Evolutionary conservation across 1,140 invertebrate species (phyloP).

Genomic region (Ctenoplectra terminalis): DNA sequence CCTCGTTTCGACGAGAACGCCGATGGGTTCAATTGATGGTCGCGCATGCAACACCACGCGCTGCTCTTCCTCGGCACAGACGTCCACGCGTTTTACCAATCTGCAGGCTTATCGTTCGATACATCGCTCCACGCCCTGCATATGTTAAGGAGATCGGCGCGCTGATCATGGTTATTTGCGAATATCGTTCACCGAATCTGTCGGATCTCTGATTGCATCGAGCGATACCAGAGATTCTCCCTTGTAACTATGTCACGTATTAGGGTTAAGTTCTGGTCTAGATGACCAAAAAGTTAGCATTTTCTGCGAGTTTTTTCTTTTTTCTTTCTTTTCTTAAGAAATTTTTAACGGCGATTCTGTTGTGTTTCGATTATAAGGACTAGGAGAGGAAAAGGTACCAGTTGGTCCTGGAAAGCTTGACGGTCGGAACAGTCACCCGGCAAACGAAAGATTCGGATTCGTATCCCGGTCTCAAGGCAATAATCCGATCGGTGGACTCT

Average conservation of each 20-base stretch:
- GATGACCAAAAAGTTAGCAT: too few species aligned
- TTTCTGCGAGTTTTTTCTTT: too few species aligned
- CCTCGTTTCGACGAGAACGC: background rate
- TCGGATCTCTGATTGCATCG: background rate
- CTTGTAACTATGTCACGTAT: background rate
- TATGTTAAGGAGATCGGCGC: conserved; percentile 35
- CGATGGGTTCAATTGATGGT: conserved; percentile 16
- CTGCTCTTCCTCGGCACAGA: background rate
- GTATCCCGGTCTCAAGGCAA: too few species aligned
- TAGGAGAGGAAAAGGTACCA: too few species aligned
- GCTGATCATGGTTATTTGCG: conserved; percentile 34
- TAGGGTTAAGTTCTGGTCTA: too few species aligned
- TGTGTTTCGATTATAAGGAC: too few species aligned
- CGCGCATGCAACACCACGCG: conserved; percentile 31
- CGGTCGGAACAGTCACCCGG: too few species aligned
- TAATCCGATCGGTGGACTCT: too few species aligned
- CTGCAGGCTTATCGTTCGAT: conserved; percentile 38
- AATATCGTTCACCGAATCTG: background rate
- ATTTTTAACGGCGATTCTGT: too few species aligned
- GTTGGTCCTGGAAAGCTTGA: too few species aligned
- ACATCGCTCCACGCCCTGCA: conserved; percentile 6
- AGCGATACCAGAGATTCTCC: background rate
- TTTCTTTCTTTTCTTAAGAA: too few species aligned
- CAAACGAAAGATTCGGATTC: too few species aligned
- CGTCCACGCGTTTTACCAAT: conserved; percentile 21